These are phyloP conservation scores for Scophthalmus maximus DNA, from an alignment of 2,113 vertebrate genomes.

Conservation along the genomic window DNA sequence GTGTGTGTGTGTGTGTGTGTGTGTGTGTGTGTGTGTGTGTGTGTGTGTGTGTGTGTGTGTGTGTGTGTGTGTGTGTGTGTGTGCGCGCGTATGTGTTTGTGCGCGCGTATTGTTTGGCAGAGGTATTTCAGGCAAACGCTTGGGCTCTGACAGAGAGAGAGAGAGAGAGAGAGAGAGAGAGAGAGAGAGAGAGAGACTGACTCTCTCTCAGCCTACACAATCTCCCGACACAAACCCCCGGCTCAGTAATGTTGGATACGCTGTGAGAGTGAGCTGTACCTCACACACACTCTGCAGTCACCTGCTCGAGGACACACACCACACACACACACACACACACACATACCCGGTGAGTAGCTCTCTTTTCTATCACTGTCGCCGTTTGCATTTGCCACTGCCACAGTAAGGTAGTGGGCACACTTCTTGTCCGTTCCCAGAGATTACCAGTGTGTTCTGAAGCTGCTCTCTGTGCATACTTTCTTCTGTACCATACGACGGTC, in stretches of 20 bases:
- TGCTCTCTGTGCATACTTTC: background rate
- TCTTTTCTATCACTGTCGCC: background rate
- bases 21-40: no score
- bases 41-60: no score
- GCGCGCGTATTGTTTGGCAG: background rate
- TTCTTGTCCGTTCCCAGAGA: background rate
- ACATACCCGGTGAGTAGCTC: conserved; percentile 57
- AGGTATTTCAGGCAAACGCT: conserved; percentile 59
- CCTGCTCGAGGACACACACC: conserved; percentile 30
- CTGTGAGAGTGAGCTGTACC: conserved; percentile 39
- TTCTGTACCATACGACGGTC: background rate
- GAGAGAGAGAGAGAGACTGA: conserved; percentile 19
- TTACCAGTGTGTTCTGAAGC: background rate
- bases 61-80: no score
- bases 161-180: background rate
- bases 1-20: no score
- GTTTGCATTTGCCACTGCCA: conserved; percentile 11
- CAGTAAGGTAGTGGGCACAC: background rate
- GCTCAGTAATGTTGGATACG: conserved; percentile 57
- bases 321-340: conserved; percentile 24
- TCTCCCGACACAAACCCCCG: conserved; percentile 28
- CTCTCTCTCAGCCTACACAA: conserved; percentile 61
- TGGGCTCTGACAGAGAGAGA: conserved; percentile 28
- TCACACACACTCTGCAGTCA: conserved; percentile 18
- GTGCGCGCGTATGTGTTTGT: no score